These are phyloP conservation scores for Lasioglossum lativentre DNA, from an alignment of 2,888 invertebrate genomes.

Conservation along the genomic window DNA sequence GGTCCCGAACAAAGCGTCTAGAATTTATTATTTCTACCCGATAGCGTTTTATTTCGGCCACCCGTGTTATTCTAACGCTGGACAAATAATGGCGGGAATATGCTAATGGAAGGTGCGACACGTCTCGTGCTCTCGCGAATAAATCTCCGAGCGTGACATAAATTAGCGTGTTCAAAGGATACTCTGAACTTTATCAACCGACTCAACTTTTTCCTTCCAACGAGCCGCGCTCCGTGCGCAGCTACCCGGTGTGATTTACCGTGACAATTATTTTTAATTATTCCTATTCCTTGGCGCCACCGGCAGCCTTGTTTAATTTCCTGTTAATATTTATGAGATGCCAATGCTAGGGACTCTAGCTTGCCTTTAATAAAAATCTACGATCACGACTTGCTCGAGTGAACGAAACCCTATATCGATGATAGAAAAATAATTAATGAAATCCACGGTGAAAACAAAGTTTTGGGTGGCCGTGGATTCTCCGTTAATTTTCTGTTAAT, in stretches of 20 bases:
- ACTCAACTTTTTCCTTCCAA: not conserved
- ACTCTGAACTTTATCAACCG: constrained; percentile 3
- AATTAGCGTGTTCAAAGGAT: constrained; percentile 11
- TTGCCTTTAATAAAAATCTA: not conserved
- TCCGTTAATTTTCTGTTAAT: not conserved
- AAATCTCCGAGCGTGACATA: constrained; percentile 41
- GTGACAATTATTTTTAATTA: constrained; percentile 8
- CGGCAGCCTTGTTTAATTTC: not conserved
- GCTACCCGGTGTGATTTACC: not conserved
- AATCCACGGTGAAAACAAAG: not conserved
- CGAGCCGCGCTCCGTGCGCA: not conserved
- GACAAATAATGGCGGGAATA: constrained; percentile 55
- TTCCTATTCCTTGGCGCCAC: not conserved
- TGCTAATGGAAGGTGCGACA: constrained; percentile 38
- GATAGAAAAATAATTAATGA: not conserved
- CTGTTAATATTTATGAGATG: constrained; percentile 11
- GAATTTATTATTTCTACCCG: constrained; percentile 48
- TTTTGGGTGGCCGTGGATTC: not conserved
- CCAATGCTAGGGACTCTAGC: not conserved
- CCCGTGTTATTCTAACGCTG: constrained; percentile 33
- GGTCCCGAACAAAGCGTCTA: constrained; percentile 32
- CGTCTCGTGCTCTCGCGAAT: constrained; percentile 42
- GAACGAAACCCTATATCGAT: not conserved
- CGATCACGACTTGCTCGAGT: not conserved
- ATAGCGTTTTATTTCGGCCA: constrained; percentile 44